These are phyloP conservation scores for Oscheius sp. DNA, from an alignment of 2,888 invertebrate genomes.

Conservation along the genomic window DNA sequence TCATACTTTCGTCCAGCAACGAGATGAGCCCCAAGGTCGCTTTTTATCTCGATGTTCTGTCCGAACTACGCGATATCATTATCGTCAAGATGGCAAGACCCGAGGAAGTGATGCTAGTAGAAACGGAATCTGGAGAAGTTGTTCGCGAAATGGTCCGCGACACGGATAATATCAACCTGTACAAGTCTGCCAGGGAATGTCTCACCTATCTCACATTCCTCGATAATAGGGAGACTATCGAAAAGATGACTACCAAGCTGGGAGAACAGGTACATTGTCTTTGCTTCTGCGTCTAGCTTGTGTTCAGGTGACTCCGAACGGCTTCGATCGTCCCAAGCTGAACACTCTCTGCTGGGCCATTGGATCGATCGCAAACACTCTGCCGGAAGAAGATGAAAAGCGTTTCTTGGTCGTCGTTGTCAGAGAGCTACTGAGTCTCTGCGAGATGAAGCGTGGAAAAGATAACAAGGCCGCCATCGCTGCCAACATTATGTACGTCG, in stretches of 20 bases:
- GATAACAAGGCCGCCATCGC: conserved; percentile 99
- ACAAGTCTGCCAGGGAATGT: conserved; percentile 88
- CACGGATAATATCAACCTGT: conserved; percentile 98
- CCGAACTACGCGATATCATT: conserved; percentile 89
- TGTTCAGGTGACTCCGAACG: conserved; percentile 84
- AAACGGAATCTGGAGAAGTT: conserved; percentile 96
- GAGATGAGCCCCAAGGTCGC: not conserved
- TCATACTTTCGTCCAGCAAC: not conserved
- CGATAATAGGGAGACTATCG: conserved; percentile 95
- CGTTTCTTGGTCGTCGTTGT: conserved; percentile 98
- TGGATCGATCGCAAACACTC: conserved; percentile 97
- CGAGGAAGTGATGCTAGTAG: conserved; percentile 98
- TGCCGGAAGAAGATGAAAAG: conserved; percentile 99
- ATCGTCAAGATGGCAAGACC: conserved; percentile 99
- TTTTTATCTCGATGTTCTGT: conserved; percentile 5
- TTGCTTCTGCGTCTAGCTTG: not conserved
- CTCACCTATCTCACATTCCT: conserved; percentile 95
- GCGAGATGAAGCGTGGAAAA: conserved; percentile 97
- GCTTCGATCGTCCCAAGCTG: conserved; percentile 99
- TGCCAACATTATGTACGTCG: conserved; percentile 99
- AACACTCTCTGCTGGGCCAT: conserved; percentile 99
- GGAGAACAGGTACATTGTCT: conserved; percentile 83
- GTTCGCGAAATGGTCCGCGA: conserved; percentile 99
- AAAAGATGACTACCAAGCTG: conserved; percentile 97
- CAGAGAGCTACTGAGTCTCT: conserved; percentile 90